Evolutionary conservation across 2,113 vertebrate species (phyloP).

Genomic region (Microtus pennsylvanicus): DNA sequence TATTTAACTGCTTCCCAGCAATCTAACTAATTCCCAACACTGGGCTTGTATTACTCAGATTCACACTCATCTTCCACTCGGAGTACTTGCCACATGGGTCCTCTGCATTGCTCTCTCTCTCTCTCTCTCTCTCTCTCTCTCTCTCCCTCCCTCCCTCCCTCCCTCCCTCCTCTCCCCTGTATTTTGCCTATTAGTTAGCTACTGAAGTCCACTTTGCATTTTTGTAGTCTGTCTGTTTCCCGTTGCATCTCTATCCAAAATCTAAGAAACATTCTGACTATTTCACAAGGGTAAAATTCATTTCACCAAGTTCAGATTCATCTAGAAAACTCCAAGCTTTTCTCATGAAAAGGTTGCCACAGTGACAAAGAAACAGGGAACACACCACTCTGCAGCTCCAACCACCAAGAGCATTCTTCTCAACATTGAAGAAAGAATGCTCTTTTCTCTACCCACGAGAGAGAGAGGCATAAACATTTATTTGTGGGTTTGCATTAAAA

Average conservation of each 20-base stretch:
- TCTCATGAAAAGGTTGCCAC: not conserved
- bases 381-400: not conserved
- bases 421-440: not conserved
- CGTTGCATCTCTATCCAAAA: not conserved
- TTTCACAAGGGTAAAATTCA: not conserved
- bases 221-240: not conserved
- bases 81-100: not conserved
- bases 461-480: not conserved
- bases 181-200: not conserved
- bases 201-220: not conserved
- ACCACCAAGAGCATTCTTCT: not conserved
- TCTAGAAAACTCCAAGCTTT: not conserved
- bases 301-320: not conserved
- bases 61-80: not conserved
- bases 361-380: not conserved
- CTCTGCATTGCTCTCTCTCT: not conserved
- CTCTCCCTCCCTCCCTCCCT: too few species aligned
- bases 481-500: conserved; percentile 6
- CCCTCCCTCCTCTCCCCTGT: not conserved
- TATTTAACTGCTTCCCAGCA: not conserved
- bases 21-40: not conserved
- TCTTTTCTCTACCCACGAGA: too few species aligned
- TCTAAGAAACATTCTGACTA: not conserved
- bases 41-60: not conserved
- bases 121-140: too few species aligned